Conservation (phyloP, 2,797 vertebrate species). For the Sebastes wilsoni region DNA sequence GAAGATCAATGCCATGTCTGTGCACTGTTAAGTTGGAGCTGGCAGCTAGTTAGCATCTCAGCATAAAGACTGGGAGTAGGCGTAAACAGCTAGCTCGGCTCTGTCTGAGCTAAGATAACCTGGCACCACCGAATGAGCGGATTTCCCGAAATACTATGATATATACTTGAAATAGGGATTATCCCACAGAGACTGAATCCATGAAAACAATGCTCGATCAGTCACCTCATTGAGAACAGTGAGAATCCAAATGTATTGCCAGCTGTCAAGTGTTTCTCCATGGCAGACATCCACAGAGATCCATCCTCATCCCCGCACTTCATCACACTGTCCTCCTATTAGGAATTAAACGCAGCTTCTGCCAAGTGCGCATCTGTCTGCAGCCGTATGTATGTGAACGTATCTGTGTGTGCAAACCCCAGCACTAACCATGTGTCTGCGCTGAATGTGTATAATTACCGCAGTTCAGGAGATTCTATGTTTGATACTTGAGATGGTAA, state of each 20-base stretch:
- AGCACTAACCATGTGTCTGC: constrained; percentile 4
- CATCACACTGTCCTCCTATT: constrained; percentile 24
- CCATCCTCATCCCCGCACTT: constrained; percentile 24
- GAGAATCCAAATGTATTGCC: constrained; percentile 29
- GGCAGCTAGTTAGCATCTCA: not conserved
- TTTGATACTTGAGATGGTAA: constrained; percentile 62
- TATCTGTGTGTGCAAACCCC: not conserved
- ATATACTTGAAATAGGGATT: not conserved
- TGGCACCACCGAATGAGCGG: not conserved
- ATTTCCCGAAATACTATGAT: not conserved
- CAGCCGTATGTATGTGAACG: not conserved
- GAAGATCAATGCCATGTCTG: not conserved
- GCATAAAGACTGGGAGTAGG: not conserved
- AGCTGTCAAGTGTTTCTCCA: constrained; percentile 47
- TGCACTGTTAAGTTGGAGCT: not conserved
- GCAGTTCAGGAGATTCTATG: constrained; percentile 41
- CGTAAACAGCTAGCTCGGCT: not conserved
- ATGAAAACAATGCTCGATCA: constrained; percentile 6
- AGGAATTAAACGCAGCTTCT: constrained; percentile 7
- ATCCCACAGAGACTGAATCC: constrained; percentile 1
- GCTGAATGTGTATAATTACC: constrained; percentile 46
- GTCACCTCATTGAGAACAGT: constrained; percentile 20
- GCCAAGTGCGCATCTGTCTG: constrained; percentile 30
- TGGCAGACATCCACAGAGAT: constrained; percentile 34
- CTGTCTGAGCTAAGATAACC: not conserved